Percentiles rank a stretch among this genome's conserved stretches.
Evolutionary conservation across 2,797 vertebrate species (phyloP).

Genomic region (Salmo trutta): DNA sequence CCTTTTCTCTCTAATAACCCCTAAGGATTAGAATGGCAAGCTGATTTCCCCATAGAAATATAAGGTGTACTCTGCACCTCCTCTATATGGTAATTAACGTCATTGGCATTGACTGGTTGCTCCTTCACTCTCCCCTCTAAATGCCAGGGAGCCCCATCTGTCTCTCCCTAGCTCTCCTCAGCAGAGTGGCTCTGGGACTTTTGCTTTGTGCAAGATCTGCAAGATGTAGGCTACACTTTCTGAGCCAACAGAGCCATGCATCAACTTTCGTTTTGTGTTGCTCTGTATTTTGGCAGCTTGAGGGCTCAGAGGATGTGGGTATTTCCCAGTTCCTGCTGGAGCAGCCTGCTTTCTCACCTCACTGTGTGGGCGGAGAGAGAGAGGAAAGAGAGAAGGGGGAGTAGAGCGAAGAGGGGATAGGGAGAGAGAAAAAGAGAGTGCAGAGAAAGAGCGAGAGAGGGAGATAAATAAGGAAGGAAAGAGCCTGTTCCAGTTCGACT

Average conservation of each 20-base stretch:
- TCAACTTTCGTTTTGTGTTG: constrained; percentile 30
- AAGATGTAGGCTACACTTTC: constrained; percentile 37
- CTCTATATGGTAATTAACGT: not conserved
- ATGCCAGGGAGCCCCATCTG: constrained; percentile 13
- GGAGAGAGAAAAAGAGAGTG: not conserved
- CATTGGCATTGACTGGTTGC: not conserved
- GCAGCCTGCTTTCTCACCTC: constrained; percentile 36
- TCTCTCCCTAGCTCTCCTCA: constrained; percentile 15
- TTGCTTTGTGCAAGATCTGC: constrained; percentile 33
- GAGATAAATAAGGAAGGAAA: constrained; percentile 10
- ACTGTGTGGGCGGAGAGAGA: not conserved
- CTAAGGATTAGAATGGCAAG: not conserved
- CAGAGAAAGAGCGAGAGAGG: not conserved
- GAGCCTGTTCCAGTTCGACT: constrained; percentile 1
- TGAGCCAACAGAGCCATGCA: constrained; percentile 6
- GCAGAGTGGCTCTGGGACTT: constrained; percentile 6
- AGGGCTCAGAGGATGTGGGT: constrained; percentile 1
- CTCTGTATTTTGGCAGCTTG: constrained; percentile 2
- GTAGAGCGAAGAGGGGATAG: not conserved
- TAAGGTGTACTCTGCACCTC: not conserved
- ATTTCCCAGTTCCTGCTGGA: constrained; percentile 28
- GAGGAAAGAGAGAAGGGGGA: not conserved
- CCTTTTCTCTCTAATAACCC: not conserved
- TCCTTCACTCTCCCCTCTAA: constrained; percentile 7
- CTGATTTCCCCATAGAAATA: constrained; percentile 1